Conservation (phyloP, 2,888 invertebrate genomes). For the Crossocerus cetratus region DNA sequence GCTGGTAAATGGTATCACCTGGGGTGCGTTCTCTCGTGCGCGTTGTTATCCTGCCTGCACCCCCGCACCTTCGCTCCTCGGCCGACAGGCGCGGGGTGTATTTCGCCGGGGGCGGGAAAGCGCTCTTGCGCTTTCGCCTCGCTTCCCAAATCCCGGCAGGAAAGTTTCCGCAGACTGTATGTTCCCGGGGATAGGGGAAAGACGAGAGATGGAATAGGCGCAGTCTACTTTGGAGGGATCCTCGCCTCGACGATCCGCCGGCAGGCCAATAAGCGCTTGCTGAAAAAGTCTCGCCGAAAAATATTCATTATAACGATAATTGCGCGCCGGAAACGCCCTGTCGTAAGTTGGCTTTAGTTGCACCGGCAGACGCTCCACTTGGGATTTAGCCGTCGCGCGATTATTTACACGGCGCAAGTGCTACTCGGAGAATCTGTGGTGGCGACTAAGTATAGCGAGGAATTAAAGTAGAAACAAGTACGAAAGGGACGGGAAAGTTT, state of each 20-base stretch:
- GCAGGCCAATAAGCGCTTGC: constrained; percentile 22
- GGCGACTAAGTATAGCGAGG: neutral
- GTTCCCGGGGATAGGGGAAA: constrained; percentile 17
- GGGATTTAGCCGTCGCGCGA: neutral
- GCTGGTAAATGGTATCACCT: constrained; percentile 39
- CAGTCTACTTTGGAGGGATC: neutral
- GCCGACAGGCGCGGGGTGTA: constrained; percentile 41
- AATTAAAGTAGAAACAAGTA: constrained; percentile 22
- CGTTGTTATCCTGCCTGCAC: constrained; percentile 49
- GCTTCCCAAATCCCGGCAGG: constrained; percentile 71
- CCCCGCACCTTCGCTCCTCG: constrained; percentile 25
- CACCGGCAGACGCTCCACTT: constrained; percentile 19
- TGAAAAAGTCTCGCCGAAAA: constrained; percentile 67
- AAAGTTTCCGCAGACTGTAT: constrained; percentile 63
- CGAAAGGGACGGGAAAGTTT: constrained; percentile 45
- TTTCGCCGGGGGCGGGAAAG: constrained; percentile 59
- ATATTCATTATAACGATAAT: constrained; percentile 76
- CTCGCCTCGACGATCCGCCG: constrained; percentile 7
- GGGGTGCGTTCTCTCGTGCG: constrained; percentile 5
- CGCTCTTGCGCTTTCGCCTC: constrained; percentile 66
- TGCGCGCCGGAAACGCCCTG: constrained; percentile 72
- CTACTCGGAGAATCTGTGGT: neutral
- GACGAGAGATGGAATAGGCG: constrained; percentile 9
- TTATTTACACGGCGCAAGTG: constrained; percentile 18
- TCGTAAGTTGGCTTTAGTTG: constrained; percentile 72